Base-by-base conservation (phyloP, 2,113 vertebrate species). In the Nicator chloris region DNA sequence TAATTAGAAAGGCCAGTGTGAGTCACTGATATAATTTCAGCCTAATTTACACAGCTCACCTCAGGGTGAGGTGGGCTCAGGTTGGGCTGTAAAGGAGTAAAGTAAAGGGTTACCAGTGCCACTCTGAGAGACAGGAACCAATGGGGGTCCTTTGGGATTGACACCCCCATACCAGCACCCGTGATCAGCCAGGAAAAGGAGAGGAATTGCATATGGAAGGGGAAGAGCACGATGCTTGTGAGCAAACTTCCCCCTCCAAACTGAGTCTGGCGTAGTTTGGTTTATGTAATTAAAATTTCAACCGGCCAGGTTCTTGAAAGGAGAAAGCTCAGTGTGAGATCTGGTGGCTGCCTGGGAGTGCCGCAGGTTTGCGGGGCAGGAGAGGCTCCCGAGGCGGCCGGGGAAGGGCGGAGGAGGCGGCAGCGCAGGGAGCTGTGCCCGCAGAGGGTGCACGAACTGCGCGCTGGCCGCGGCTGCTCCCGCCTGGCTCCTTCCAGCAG, bases 71-170 rank as follows among this genome's bases (percentile, higher is more conserved):
- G 39, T 49, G 13, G 51, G 71, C 39, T 31, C 7, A 1, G 39
- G 3, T 2, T 9, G 11, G 39, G 20, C 75, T 47, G 9, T 30
- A 44, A 53, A 78, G 45, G 30, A 40, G 30, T 13, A 3, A 49
- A 60, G 16, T 6, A 81, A 96, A 81, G 78, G 95, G 96, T 91
- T 16, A 12, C 33, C 19, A 17, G 42, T 0, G 15, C n/a, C 47
- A 45, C 17, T 16, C 39, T 26, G 42, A 54, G 42, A 27, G 3
- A 18, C 2, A 13, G 45, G 18, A 64, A 10, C 8, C 22, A 20
- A 0, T 0, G 1, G 15, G 19, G 18, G 3, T 11, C 44, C 18
- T 13, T 35, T 35, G 47, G n/a, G 23, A 16, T 12, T 20, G 30
- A 18, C 4, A 4, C 4, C 2, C 4, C 33, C 17, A 26, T 3